Evolutionary conservation across 1,140 invertebrate genomes (phyloP).

Genomic region (Leucophenga varia): DNA sequence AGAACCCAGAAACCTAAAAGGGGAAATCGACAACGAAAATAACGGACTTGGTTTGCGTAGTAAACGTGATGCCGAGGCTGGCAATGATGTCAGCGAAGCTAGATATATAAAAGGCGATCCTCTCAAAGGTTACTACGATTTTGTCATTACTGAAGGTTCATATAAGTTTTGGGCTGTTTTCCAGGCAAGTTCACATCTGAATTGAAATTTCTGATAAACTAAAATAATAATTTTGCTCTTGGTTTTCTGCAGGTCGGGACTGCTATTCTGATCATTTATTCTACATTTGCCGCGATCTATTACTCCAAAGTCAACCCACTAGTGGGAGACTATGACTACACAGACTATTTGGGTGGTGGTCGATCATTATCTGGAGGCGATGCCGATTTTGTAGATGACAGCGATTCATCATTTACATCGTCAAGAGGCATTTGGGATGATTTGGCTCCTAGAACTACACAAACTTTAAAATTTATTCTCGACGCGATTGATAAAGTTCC

Average conservation of each 20-base stretch:
- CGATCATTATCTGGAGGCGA: constrained; percentile 59
- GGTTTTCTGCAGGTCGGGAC: constrained; percentile 71
- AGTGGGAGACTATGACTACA: constrained; percentile 71
- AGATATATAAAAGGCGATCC: constrained; percentile 63
- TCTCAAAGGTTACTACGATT: constrained; percentile 78
- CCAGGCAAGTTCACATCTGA: constrained; percentile 71
- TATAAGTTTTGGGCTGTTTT: constrained; percentile 86
- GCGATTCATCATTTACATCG: constrained; percentile 14
- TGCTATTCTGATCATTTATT: constrained; percentile 75
- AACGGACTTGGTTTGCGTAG: constrained; percentile 29
- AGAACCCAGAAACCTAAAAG: constrained; percentile 22
- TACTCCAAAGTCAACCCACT: constrained; percentile 82
- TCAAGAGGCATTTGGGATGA: constrained; percentile 21
- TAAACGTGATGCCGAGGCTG: constrained; percentile 26
- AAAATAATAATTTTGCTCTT: too few species aligned
- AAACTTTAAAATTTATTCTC: constrained; percentile 47
- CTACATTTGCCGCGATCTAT: constrained; percentile 79
- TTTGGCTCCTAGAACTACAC: constrained; percentile 38
- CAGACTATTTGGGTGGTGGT: constrained; percentile 66
- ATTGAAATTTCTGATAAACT: too few species aligned
- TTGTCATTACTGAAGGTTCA: constrained; percentile 79
- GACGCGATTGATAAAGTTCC: constrained; percentile 54
- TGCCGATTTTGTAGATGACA: constrained; percentile 52
- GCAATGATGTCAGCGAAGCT: constrained; percentile 41
- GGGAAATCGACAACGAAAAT: constrained; percentile 10